A percentile compares a stretch with the other conserved stretches of the same genome.
Conservation (phyloP, 2,797 vertebrate species). For the Pseudotriccus pelzelni region DNA sequence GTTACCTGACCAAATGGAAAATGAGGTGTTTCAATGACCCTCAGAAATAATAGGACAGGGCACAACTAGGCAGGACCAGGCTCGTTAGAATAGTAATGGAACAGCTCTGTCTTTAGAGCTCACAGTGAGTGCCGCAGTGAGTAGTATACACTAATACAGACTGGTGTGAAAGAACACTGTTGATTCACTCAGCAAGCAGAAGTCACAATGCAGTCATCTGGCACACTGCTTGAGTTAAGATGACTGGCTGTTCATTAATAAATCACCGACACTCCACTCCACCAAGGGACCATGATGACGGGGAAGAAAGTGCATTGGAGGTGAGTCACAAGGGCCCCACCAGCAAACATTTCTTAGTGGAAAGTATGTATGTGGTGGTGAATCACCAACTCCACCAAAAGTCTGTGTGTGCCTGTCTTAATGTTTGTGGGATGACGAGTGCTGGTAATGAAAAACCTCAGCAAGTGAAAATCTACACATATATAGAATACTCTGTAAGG, state of each 20-base stretch:
- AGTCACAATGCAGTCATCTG: slow-evolving; percentile 5
- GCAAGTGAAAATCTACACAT: background rate
- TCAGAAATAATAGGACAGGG: background rate
- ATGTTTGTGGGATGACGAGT: background rate
- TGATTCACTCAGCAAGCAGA: background rate
- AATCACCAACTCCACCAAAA: slow-evolving; percentile 55
- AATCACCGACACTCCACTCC: slow-evolving; percentile 1
- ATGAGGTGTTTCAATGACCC: background rate
- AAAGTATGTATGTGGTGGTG: slow-evolving; percentile 41
- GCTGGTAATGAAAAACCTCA: background rate
- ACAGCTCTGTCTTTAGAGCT: background rate
- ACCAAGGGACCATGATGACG: background rate
- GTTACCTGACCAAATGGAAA: background rate
- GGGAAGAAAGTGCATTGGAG: background rate
- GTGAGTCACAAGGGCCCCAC: slow-evolving; percentile 54
- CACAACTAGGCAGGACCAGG: background rate
- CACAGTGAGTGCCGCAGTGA: background rate
- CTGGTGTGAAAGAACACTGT: background rate
- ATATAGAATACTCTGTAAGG: background rate
- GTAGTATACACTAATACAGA: background rate
- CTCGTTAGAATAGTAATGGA: background rate
- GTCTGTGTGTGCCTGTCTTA: background rate
- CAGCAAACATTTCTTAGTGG: slow-evolving; percentile 34
- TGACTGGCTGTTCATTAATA: background rate
- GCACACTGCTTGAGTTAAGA: background rate